phyloP scores from a whole-genome alignment of 1,140 invertebrate genomes.

The Ceratina australensis region DNA sequence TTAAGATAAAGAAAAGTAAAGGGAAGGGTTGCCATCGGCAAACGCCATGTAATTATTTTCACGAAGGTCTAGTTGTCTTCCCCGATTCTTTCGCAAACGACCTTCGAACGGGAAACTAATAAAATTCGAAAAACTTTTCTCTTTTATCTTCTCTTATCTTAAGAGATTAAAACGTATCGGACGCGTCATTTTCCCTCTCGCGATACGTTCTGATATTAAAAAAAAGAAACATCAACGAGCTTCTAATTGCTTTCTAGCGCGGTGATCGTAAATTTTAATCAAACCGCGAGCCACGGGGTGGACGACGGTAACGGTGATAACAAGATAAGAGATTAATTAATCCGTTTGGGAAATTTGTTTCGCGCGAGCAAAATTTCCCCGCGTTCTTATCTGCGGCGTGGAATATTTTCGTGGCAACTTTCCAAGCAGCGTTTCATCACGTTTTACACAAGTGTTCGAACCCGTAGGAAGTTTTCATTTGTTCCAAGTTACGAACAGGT shows the following conservation, averaged over 20 bases:
- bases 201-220: neutral
- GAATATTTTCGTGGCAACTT: slow-evolving; percentile 22
- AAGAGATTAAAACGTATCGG: neutral
- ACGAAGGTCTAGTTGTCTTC: slow-evolving; percentile 56
- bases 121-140: slow-evolving; percentile 52
- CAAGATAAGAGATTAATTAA: neutral
- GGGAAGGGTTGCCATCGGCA: slow-evolving; percentile 75
- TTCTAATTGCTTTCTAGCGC: too few species aligned
- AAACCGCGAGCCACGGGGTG: too few species aligned
- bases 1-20: slow-evolving; percentile 77
- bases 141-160: neutral
- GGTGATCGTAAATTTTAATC: too few species aligned
- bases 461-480: slow-evolving; percentile 60
- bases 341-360: neutral
- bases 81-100: slow-evolving; percentile 25
- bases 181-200: too few species aligned
- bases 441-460: slow-evolving; percentile 55
- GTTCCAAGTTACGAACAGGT: slow-evolving; percentile 64
- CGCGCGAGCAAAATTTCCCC: neutral
- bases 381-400: neutral
- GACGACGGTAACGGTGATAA: too few species aligned
- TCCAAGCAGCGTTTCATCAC: slow-evolving; percentile 2
- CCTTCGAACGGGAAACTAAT: slow-evolving; percentile 66
- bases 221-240: too few species aligned
- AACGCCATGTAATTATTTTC: slow-evolving; percentile 78